These are phyloP conservation scores for Ascaphus truei DNA, from an alignment of 2,113 vertebrate genomes.

Conservation along the genomic window DNA sequence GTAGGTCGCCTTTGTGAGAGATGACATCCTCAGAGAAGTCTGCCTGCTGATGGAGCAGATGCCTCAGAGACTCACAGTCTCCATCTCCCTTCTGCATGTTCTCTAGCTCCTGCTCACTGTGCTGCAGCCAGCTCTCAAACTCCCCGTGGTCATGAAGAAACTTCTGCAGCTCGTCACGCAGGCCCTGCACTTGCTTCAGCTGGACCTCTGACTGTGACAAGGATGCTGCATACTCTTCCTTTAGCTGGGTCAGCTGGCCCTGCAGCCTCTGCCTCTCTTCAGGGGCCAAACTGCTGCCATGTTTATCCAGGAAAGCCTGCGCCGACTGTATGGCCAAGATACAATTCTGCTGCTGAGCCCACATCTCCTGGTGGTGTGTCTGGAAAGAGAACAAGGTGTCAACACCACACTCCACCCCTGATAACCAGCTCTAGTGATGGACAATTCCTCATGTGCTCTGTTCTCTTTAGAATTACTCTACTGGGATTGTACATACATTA, in stretches of 20 bases:
- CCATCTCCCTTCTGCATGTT: conserved; percentile 62
- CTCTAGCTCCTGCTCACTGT: conserved; percentile 75
- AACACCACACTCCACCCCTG: not conserved
- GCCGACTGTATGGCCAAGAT: conserved; percentile 79
- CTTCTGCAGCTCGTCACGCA: conserved; percentile 83
- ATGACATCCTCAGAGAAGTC: conserved; percentile 87
- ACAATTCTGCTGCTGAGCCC: conserved; percentile 83
- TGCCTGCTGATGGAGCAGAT: conserved; percentile 54
- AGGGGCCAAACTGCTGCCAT: conserved; percentile 65
- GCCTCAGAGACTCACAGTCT: conserved; percentile 60
- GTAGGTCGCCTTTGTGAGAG: conserved; percentile 94
- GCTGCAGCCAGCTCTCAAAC: conserved; percentile 80
- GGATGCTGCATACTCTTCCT: conserved; percentile 64
- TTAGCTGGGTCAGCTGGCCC: conserved; percentile 66
- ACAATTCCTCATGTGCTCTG: no score
- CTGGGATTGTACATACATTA: no score
- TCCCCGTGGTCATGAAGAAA: conserved; percentile 82
- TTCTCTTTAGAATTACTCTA: not conserved
- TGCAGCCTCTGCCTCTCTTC: conserved; percentile 69
- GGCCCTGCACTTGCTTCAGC: conserved; percentile 72
- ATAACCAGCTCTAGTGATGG: no score
- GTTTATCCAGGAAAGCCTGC: conserved; percentile 79
- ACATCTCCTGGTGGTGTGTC: conserved; percentile 80
- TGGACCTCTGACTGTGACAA: conserved; percentile 70
- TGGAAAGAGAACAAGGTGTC: conserved; percentile 40